Base-by-base conservation (phyloP, 2,797 vertebrate species). In the Muscicapa comitata region DNA sequence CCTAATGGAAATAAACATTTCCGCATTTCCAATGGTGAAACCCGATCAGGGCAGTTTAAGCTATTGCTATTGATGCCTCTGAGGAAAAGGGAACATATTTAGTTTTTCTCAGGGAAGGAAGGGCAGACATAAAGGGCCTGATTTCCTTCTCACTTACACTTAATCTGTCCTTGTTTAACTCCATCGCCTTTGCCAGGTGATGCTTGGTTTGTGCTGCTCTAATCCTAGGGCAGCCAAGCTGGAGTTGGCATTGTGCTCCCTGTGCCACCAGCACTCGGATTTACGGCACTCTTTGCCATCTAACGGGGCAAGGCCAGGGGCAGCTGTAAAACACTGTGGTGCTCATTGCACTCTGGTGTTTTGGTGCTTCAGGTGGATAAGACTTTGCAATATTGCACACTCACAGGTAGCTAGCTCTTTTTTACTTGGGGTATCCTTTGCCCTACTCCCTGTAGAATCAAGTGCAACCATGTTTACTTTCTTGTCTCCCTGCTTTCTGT, bases 1-100 rank as follows among this genome's bases (percentile, higher is more conserved):
- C 70, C 86, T 96, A 96, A 97, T 96, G 88, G 95, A 96, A 97
- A 94, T 96, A 96, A 97, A 89, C 75, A 93, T 97, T 96, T 79
- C 83, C 70, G 47, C 70, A 65, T 96, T 96, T 87, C 88, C 88
- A 86, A n/a, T 58, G 17, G 86, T 94, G 95, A 96, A 97, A 97
- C 85, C 62, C 26, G 80, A 40, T 94, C 63, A 42, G 85, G 83
- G 75, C 79, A 90, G 86, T 96, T 97, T 31, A 87, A 92, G 73
- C 87, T 92, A 43, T 95, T 94, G 33, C 91, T 96, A 29, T 95
- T 53, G 19, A 95, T 82, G 86, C 1, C 2, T 78, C 48, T 70
- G 90, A 96, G 71, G 79, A 73, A 95, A 93, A 95, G 57, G 53
- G 77, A 97, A 84, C 5, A 0, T 86, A 76, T 72, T 86, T 71